Conservation (phyloP, 2,888 invertebrate genomes). For the Peribatodes rhomboidaria region DNA sequence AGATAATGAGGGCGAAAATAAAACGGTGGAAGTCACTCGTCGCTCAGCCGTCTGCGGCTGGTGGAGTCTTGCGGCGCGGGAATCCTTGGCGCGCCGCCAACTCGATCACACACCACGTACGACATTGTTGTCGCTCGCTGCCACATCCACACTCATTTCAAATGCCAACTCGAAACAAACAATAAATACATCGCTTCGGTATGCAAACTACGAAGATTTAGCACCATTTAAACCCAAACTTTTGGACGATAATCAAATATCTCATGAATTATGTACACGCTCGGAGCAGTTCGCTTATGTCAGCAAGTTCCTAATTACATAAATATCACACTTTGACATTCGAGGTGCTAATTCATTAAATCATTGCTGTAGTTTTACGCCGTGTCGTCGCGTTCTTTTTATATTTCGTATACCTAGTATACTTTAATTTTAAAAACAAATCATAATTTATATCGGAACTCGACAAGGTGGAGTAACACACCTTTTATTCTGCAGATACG, state of each 20-base stretch:
- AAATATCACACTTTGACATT: constrained; percentile 52
- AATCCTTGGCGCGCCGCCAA: constrained; percentile 72
- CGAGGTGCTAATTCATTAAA: constrained; percentile 39
- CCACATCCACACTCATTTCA: constrained; percentile 59
- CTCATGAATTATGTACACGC: constrained; percentile 70
- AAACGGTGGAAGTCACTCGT: constrained; percentile 78
- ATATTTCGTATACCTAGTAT: neutral
- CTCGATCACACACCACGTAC: constrained; percentile 69
- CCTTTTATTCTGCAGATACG: constrained; percentile 55
- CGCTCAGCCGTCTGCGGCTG: constrained; percentile 74
- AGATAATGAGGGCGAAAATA: constrained; percentile 85
- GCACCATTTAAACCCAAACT: constrained; percentile 62
- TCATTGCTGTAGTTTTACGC: neutral
- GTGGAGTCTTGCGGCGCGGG: constrained; percentile 68
- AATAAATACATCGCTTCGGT: constrained; percentile 54
- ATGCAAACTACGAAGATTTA: constrained; percentile 57
- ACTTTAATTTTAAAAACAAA: neutral
- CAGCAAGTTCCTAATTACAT: constrained; percentile 62
- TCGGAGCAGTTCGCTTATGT: constrained; percentile 53
- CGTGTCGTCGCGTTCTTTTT: no score
- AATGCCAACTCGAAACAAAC: constrained; percentile 60
- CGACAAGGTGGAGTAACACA: constrained; percentile 45
- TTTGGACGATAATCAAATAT: constrained; percentile 75
- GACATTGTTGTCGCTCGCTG: constrained; percentile 62
- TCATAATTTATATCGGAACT: constrained; percentile 15